Conservation (phyloP, 2,888 invertebrate species). For the Hanleya hanleyi region DNA sequence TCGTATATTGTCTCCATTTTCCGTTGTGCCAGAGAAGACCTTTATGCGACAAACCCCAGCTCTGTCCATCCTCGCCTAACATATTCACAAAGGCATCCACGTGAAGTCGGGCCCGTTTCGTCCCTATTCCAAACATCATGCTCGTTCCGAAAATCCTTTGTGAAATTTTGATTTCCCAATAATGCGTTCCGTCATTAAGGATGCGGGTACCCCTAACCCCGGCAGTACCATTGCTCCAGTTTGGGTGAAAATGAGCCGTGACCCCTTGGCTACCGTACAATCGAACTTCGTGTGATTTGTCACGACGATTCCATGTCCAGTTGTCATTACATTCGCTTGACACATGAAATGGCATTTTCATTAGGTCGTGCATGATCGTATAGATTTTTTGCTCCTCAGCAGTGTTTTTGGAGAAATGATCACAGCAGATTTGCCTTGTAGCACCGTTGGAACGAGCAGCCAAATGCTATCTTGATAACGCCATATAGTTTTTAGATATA, state of each 20-base stretch:
- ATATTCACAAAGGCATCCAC: conserved; percentile 82
- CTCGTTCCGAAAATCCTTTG: conserved; percentile 83
- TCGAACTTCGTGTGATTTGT: conserved; percentile 77
- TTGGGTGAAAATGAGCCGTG: conserved; percentile 83
- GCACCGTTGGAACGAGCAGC: no score
- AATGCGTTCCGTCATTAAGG: conserved; percentile 78
- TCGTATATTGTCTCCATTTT: conserved; percentile 79
- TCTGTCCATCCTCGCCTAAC: conserved; percentile 81
- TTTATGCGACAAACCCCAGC: conserved; percentile 85
- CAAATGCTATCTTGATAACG: no score
- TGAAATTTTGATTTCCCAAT: conserved; percentile 80
- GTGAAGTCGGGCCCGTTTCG: conserved; percentile 78
- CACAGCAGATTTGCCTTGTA: no score
- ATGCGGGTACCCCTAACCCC: conserved; percentile 81
- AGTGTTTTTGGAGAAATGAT: no score
- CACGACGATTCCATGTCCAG: conserved; percentile 81
- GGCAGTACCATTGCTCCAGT: conserved; percentile 85
- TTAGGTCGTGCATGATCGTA: background rate
- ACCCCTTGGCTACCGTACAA: conserved; percentile 73
- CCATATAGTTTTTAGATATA: no score
- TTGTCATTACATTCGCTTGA: conserved; percentile 78
- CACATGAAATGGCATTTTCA: conserved; percentile 4
- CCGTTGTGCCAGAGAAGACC: conserved; percentile 82
- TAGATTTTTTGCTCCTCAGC: no score
- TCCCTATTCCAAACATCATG: conserved; percentile 85